Conservation (phyloP, 2,888 invertebrate genomes). For the Tenthredo scrophulariae region DNA sequence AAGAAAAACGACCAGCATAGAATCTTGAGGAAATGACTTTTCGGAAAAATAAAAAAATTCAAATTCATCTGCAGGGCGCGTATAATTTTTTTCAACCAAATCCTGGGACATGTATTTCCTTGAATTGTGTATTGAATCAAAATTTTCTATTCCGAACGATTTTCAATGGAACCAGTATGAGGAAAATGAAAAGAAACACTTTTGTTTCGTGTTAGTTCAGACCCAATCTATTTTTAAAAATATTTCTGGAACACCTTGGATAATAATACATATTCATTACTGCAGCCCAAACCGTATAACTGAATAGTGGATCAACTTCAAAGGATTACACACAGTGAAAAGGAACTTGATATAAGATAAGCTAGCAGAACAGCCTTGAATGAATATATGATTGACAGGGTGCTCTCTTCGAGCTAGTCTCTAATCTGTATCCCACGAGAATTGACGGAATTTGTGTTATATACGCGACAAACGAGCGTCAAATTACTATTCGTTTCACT, state of each 20-base stretch:
- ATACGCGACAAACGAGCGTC: conserved; percentile 32
- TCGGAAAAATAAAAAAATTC: neutral
- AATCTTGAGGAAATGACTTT: neutral
- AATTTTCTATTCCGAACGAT: neutral
- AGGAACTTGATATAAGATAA: neutral
- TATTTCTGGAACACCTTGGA: neutral
- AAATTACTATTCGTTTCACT: neutral
- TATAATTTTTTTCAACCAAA: neutral
- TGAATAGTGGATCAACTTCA: conserved; percentile 25
- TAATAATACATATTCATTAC: neutral
- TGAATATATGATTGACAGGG: conserved; percentile 23
- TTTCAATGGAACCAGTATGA: neutral
- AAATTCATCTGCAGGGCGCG: neutral
- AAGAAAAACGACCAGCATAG: neutral
- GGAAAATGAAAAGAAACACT: neutral
- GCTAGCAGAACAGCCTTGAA: neutral
- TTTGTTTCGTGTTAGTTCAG: neutral
- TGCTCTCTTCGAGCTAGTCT: conserved; percentile 12
- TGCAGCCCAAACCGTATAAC: neutral
- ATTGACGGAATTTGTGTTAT: conserved; percentile 33
- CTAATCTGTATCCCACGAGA: conserved; percentile 37
- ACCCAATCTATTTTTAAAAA: neutral
- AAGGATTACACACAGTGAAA: conserved; percentile 21
- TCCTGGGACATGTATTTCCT: neutral
- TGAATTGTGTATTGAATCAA: neutral